Percentiles rank a stretch among this genome's conserved stretches.
phyloP scores from a whole-genome alignment of 1,140 invertebrate species.

The Varroa destructor region DNA sequence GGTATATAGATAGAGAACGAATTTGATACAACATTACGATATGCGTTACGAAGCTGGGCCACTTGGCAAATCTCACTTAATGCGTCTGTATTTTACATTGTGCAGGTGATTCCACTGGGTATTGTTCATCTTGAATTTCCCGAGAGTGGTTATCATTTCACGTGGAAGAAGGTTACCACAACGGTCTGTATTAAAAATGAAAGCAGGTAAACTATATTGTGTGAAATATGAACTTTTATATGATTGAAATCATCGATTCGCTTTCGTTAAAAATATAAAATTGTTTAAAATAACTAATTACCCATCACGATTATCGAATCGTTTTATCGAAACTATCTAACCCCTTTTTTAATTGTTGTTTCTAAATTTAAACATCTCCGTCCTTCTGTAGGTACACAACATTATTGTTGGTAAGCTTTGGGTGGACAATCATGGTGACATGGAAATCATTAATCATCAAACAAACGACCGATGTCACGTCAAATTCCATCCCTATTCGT shows the following conservation, averaged over 20 bases:
- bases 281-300: too few species aligned
- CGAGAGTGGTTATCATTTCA: conserved; percentile 63
- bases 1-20: background rate
- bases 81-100: background rate
- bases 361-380: background rate
- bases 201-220: too few species aligned
- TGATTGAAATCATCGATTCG: too few species aligned
- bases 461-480: conserved; percentile 83
- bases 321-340: too few species aligned
- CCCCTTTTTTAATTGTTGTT: too few species aligned
- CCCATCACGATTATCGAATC: too few species aligned
- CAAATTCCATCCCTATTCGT: conserved; percentile 92
- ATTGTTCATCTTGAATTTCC: conserved; percentile 65
- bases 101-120: conserved; percentile 71
- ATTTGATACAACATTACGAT: background rate
- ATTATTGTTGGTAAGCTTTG: conserved; percentile 98
- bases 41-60: background rate
- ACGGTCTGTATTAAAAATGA: conserved; percentile 50
- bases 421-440: conserved; percentile 98
- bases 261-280: too few species aligned
- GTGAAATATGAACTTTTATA: too few species aligned
- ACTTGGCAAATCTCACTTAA: background rate
- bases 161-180: conserved; percentile 94
- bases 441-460: conserved; percentile 82
- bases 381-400: conserved; percentile 54